Percentiles rank a stretch among this genome's conserved stretches.
These are phyloP conservation scores for Sphenodon punctatus DNA, from an alignment of 2,797 vertebrate species.

Conservation along the genomic window DNA sequence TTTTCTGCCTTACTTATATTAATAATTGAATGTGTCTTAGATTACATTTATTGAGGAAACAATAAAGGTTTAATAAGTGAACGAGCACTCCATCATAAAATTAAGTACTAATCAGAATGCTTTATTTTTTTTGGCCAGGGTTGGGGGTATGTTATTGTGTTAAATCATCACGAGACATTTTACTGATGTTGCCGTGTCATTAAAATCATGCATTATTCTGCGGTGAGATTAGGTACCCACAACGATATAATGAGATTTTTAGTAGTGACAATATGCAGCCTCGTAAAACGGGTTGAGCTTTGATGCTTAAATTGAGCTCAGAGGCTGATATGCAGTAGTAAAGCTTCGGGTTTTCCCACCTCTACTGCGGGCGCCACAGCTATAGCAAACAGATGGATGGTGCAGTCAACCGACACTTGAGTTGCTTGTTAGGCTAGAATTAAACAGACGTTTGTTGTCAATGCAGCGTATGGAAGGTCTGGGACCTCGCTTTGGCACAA, in stretches of 20 bases:
- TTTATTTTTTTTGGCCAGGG: no score
- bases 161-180: constrained; percentile 28
- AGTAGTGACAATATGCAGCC: background rate
- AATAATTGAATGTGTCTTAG: constrained; percentile 55
- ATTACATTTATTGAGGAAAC: constrained; percentile 62
- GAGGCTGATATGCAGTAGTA: background rate
- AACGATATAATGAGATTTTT: constrained; percentile 48
- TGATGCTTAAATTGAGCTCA: background rate
- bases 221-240: constrained; percentile 41
- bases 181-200: constrained; percentile 28
- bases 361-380: background rate
- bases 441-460: background rate
- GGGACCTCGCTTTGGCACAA: background rate
- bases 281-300: background rate
- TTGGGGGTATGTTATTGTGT: constrained; percentile 6
- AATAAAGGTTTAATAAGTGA: constrained; percentile 62
- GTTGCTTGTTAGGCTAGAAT: background rate
- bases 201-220: constrained; percentile 11
- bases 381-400: accelerated
- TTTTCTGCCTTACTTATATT: constrained; percentile 48
- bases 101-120: background rate
- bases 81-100: constrained; percentile 47
- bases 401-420: background rate
- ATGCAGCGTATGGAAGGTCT: background rate
- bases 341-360: background rate